These are phyloP conservation scores for Heliconius aoede DNA, from an alignment of 2,888 invertebrate genomes.

Conservation along the genomic window DNA sequence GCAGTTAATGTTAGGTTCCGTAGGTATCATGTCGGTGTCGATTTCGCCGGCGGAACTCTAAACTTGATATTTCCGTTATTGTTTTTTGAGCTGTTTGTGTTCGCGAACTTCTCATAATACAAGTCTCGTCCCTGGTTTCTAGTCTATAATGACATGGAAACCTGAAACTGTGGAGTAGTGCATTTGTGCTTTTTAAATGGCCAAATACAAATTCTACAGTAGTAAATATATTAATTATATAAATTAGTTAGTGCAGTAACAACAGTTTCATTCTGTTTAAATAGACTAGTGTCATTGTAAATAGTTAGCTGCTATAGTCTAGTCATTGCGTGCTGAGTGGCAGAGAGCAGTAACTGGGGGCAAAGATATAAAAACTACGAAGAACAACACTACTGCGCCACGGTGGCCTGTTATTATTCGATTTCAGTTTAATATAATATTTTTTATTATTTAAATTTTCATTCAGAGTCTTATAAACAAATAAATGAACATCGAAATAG, in stretches of 20 bases:
- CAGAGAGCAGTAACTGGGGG: too few species aligned
- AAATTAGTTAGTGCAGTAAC: too few species aligned
- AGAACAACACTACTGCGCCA: too few species aligned
- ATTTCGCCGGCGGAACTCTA: conserved; percentile 69
- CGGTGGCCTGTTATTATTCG: too few species aligned
- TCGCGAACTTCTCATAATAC: conserved; percentile 34
- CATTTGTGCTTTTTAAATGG: background rate
- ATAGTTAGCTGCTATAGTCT: too few species aligned
- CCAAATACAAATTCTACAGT: too few species aligned
- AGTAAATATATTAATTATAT: too few species aligned
- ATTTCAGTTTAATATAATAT: too few species aligned
- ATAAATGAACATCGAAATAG: conserved; percentile 41
- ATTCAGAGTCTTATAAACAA: background rate
- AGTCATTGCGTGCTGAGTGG: too few species aligned
- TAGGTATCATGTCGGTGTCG: conserved; percentile 72
- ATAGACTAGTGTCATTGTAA: too few species aligned
- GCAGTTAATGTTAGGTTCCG: conserved; percentile 64
- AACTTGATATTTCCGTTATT: conserved; percentile 73
- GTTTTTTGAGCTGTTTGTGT: conserved; percentile 42
- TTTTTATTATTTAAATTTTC: background rate
- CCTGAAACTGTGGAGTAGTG: conserved; percentile 1
- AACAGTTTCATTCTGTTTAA: too few species aligned
- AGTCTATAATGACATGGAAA: conserved; percentile 4
- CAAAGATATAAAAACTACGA: too few species aligned
- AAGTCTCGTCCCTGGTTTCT: background rate